Evolutionary conservation across 2,888 invertebrate species (phyloP), one percentile per base, ranked within the genome.

Genomic region (Lithophane semibrunnea): DNA sequence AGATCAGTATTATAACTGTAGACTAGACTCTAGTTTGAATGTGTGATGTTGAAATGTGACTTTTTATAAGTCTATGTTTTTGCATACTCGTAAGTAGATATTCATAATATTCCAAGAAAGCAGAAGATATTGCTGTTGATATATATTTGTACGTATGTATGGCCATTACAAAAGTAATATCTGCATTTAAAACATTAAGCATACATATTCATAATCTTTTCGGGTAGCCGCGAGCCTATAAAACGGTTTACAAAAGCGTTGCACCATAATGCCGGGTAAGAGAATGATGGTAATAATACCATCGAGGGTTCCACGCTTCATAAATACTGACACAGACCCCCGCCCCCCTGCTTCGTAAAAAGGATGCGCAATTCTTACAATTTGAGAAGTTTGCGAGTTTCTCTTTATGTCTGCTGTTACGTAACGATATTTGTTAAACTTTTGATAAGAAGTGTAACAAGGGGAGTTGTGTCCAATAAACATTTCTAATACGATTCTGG

Each of bases 181-280:
- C 18, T 68, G 44, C 21, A 64, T 37, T 84, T 49, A 65, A 75
- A 69, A 44, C 63, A n/a, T 61, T 37, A 70, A 47, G 21, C 49
- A 42, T 60, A 54, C 47, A 73, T 82, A 66, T 79, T 81, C 58
- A 88, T 81, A 83, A 80, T 83, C 54, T 81, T 75, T 80, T 84
- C 66, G 76, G 79, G 66, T 75, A 74, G 73, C 72, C 83, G 73
- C 69, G 72, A 80, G 66, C 80, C 77, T 86, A 88, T 89, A 87
- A 89, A 89, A 88, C 88, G 87, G 90, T 90, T 90, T 86, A 85
- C 88, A 88, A 88, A 90, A 88, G 89, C 86, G 83, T 73, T 88
- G 86, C 88, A 87, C 86, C 85, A 86, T 88, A 87, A 91, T 89
- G 89, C 90, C 83, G 88, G 82, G 79, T 88, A 89, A 88, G 86